These are phyloP conservation scores for Parus major DNA, from an alignment of 2,113 vertebrate genomes.

Conservation along the genomic window DNA sequence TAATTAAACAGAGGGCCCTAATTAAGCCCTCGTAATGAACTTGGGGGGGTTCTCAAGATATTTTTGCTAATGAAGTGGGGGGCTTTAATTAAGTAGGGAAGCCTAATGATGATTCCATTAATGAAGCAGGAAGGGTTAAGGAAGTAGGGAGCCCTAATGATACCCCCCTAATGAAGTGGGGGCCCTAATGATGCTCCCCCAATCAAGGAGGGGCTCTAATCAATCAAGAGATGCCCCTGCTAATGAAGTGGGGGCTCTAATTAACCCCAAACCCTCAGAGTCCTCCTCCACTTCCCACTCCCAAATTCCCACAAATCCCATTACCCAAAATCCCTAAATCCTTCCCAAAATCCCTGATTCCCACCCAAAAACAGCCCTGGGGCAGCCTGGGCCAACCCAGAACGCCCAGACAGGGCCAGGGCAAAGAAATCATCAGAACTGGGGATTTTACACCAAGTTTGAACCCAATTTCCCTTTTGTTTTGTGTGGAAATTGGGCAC, in stretches of 20 bases:
- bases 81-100: not conserved
- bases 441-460: rapidly evolving
- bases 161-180: not conserved
- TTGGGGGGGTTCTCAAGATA: no score
- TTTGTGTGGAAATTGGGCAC: no score
- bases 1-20: not conserved
- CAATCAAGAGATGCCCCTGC: no score
- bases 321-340: not conserved
- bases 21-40: no score
- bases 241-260: not conserved
- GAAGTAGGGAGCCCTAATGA: not conserved
- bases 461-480: not conserved
- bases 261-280: not conserved
- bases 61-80: not conserved
- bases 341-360: not conserved
- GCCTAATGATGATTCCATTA: not conserved
- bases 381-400: rapidly evolving
- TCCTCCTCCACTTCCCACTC: not conserved
- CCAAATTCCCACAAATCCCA: not conserved
- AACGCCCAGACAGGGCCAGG: rapidly evolving
- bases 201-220: no score
- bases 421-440: rapidly evolving
- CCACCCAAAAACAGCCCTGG: rapidly evolving
- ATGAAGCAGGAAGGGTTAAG: rapidly evolving
- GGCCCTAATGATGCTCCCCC: no score